These are phyloP conservation scores for Pharmacophagus antenor DNA, from an alignment of 2,888 invertebrate genomes.

Conservation along the genomic window DNA sequence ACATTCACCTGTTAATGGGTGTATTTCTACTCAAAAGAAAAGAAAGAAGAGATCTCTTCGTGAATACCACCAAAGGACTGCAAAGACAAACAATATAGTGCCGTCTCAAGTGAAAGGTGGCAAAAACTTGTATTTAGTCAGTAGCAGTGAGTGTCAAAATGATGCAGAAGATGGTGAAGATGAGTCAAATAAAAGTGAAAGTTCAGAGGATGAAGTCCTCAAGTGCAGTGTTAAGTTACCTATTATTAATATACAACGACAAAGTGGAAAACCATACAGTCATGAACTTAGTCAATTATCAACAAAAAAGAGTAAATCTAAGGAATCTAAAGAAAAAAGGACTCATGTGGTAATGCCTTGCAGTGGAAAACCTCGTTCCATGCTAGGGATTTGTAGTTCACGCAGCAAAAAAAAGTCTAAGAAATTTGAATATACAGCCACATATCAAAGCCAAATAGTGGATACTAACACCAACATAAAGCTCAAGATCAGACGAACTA, in stretches of 20 bases:
- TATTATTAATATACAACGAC: conserved; percentile 62
- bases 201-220: conserved; percentile 75
- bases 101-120: conserved; percentile 72
- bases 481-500: conserved; percentile 85
- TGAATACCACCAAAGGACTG: conserved; percentile 57
- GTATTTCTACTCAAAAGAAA: conserved; percentile 62
- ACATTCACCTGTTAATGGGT: conserved; percentile 59
- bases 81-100: conserved; percentile 57
- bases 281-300: conserved; percentile 81
- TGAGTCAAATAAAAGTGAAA: conserved; percentile 54
- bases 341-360: conserved; percentile 67
- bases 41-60: conserved; percentile 60
- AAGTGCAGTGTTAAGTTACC: conserved; percentile 74
- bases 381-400: conserved; percentile 74
- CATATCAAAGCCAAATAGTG: conserved; percentile 83
- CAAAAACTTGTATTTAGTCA: conserved; percentile 77
- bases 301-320: conserved; percentile 71
- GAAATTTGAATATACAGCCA: conserved; percentile 65
- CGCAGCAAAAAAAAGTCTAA: conserved; percentile 75
- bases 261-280: conserved; percentile 78
- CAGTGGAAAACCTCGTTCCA: conserved; percentile 76
- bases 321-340: conserved; percentile 61
- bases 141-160: conserved; percentile 73
- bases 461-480: conserved; percentile 84
- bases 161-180: conserved; percentile 54